These are phyloP conservation scores for Cepaea hortensis DNA, from an alignment of 2,888 invertebrate genomes.

Conservation along the genomic window DNA sequence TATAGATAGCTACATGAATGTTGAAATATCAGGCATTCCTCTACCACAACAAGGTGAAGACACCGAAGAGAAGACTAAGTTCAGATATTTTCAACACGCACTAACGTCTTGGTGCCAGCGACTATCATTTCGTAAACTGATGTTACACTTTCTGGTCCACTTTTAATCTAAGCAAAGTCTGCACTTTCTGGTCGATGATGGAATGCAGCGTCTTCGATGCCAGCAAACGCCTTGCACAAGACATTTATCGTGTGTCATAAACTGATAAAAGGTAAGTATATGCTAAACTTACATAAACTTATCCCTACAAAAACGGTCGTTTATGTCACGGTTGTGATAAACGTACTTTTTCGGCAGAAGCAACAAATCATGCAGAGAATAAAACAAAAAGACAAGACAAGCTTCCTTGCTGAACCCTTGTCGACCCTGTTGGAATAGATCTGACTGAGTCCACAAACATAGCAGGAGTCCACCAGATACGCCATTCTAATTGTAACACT, in stretches of 20 bases:
- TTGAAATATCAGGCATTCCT: too few relatives aligned
- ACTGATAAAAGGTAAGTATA: background rate
- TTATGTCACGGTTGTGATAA: background rate
- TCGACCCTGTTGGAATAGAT: background rate
- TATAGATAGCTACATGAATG: too few relatives aligned
- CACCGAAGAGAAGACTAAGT: too few relatives aligned
- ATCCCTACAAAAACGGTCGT: background rate
- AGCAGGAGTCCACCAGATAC: background rate
- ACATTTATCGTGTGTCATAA: background rate
- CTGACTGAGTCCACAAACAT: background rate
- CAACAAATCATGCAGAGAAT: background rate
- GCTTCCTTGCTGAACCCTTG: conserved; percentile 21
- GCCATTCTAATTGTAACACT: background rate
- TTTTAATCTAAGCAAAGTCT: background rate
- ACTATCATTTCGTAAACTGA: too few relatives aligned
- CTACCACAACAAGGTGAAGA: too few relatives aligned
- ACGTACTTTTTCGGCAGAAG: background rate
- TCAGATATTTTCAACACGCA: too few relatives aligned
- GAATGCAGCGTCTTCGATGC: background rate
- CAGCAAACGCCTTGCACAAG: background rate
- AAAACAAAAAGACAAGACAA: conserved; percentile 1
- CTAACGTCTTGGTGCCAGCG: too few relatives aligned
- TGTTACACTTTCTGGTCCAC: too few relatives aligned
- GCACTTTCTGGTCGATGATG: background rate
- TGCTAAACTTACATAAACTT: conserved; percentile 8